Evolutionary conservation across 2,113 vertebrate species (phyloP).

Genomic region (Microcebus griseorufus): DNA sequence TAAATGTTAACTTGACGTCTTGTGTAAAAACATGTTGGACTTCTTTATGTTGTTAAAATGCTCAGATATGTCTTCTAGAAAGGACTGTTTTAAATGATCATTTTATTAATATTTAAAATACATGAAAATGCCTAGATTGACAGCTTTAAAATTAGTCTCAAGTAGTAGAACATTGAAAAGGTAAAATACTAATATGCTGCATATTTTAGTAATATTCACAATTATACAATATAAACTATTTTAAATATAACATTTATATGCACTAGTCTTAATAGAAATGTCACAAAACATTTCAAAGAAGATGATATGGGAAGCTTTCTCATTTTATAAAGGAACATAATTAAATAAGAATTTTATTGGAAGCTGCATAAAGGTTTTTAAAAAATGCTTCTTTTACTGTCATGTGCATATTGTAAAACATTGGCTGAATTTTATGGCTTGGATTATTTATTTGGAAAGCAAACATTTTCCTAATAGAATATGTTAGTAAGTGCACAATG

Average conservation of each 20-base stretch:
- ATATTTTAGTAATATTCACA: constrained; percentile 46
- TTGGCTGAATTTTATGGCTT: constrained; percentile 18
- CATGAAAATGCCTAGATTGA: constrained; percentile 2
- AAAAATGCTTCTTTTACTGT: constrained; percentile 64
- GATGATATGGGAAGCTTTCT: constrained; percentile 12
- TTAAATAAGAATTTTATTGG: constrained; percentile 49
- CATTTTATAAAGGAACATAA: neutral
- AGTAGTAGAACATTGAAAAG: neutral
- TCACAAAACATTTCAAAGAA: constrained; percentile 23
- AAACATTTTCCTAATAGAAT: constrained; percentile 38
- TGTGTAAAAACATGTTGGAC: constrained; percentile 31
- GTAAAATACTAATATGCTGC: constrained; percentile 45
- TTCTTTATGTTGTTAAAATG: constrained; percentile 54
- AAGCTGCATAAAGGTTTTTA: constrained; percentile 53
- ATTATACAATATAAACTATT: constrained; percentile 35
- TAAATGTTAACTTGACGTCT: constrained; percentile 54
- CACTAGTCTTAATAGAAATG: constrained; percentile 11
- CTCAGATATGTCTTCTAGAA: constrained; percentile 38
- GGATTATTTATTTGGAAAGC: constrained; percentile 58
- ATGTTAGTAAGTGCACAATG: neutral
- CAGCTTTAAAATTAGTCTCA: constrained; percentile 54
- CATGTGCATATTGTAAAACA: constrained; percentile 57
- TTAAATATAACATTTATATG: neutral
- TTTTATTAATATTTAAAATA: constrained; percentile 49
- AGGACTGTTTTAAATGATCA: neutral